phyloP scores from a whole-genome alignment of 2,888 invertebrate genomes.

The Orchesellides sinensis region DNA sequence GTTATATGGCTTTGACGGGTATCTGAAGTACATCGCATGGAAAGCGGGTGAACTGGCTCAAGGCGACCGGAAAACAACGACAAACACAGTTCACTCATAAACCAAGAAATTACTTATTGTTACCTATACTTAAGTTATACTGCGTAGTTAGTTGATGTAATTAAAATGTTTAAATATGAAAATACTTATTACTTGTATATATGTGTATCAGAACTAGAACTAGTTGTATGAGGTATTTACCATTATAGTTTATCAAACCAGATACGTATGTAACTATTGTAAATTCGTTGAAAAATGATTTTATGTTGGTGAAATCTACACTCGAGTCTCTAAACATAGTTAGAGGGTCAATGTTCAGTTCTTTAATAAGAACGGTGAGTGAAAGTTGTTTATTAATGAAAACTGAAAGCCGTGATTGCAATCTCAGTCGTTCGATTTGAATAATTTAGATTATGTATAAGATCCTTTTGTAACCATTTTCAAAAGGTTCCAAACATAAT shows the following conservation, averaged over 20 bases:
- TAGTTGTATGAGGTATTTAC: too few relatives aligned
- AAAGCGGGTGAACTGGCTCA: constrained; percentile 84
- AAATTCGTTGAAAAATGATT: neutral
- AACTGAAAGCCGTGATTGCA: neutral
- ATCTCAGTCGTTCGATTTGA: neutral
- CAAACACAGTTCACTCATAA: constrained; percentile 75
- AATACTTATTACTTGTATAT: too few relatives aligned
- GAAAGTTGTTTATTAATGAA: too few relatives aligned
- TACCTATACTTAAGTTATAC: too few relatives aligned
- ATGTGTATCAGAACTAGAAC: too few relatives aligned
- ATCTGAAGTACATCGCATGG: constrained; percentile 85
- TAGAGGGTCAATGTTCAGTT: too few relatives aligned
- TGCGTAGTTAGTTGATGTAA: too few relatives aligned
- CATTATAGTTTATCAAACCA: neutral
- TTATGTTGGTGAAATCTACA: neutral
- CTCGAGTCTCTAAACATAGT: too few relatives aligned
- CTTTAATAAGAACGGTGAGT: too few relatives aligned
- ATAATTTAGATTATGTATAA: neutral
- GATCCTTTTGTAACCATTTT: neutral
- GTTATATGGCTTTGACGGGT: constrained; percentile 88
- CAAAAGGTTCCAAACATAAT: neutral
- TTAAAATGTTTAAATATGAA: too few relatives aligned
- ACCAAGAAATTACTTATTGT: constrained; percentile 19
- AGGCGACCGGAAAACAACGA: constrained; percentile 83
- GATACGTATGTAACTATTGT: neutral